Evolutionary conservation across 2,888 invertebrate genomes (phyloP).

Genomic region (Apodemia hepburni): DNA sequence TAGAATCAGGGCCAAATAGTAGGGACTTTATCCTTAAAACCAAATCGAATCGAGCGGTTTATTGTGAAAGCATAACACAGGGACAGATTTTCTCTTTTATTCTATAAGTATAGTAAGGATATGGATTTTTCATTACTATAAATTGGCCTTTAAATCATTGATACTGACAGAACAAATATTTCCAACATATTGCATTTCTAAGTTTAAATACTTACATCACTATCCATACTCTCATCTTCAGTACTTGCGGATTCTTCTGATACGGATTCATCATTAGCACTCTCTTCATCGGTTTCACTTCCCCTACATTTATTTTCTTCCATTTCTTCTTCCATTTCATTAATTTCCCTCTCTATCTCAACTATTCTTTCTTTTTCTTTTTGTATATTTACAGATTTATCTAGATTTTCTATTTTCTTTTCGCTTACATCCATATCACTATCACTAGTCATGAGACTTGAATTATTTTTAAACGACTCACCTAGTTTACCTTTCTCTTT

Average conservation of each 20-base stretch:
- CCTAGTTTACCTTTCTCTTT: slow-evolving; percentile 19
- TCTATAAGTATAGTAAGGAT: too few relatives aligned
- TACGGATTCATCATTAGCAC: slow-evolving; percentile 32
- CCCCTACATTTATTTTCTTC: slow-evolving; percentile 42
- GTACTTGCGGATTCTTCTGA: slow-evolving; percentile 30
- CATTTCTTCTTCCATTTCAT: slow-evolving; percentile 64
- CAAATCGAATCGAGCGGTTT: too few relatives aligned
- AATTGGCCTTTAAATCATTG: too few relatives aligned
- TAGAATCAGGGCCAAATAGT: too few relatives aligned
- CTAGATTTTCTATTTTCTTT: slow-evolving; percentile 37
- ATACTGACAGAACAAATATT: too few relatives aligned
- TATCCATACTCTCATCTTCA: slow-evolving; percentile 22
- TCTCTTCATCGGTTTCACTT: slow-evolving; percentile 33
- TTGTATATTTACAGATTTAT: slow-evolving; percentile 46
- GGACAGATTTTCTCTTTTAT: too few relatives aligned
- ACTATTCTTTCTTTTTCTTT: slow-evolving; percentile 63
- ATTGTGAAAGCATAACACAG: too few relatives aligned
- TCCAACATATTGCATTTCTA: too few relatives aligned
- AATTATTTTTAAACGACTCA: slow-evolving; percentile 37
- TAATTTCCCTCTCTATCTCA: slow-evolving; percentile 67
- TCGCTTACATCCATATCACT: slow-evolving; percentile 52
- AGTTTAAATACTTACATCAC: slow-evolving; percentile 24
- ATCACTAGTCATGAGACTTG: slow-evolving; percentile 65
- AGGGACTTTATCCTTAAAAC: too few relatives aligned
- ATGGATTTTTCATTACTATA: too few relatives aligned